These are phyloP conservation scores for Carduelis carduelis DNA, from an alignment of 2,797 vertebrate species.

Conservation along the genomic window DNA sequence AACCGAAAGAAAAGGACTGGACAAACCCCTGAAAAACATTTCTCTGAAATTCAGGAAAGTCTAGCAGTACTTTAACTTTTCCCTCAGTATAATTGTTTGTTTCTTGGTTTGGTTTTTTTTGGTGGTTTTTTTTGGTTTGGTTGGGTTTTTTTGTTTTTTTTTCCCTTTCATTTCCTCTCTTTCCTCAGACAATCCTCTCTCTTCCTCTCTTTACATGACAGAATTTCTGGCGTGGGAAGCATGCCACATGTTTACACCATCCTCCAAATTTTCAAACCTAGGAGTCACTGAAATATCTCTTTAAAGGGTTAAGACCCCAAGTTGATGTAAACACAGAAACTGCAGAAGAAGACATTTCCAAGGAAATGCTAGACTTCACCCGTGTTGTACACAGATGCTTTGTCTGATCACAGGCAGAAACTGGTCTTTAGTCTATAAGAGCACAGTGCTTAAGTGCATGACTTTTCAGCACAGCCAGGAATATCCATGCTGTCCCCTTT, in stretches of 20 bases:
- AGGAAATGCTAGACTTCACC: background rate
- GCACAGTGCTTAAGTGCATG: background rate
- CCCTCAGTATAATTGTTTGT: background rate
- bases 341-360: background rate
- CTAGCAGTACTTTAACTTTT: background rate
- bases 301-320: background rate
- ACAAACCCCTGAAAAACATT: background rate
- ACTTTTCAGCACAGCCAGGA: background rate
- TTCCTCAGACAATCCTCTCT: background rate
- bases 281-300: background rate
- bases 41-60: background rate
- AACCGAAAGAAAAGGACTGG: background rate
- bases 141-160: no score
- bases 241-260: background rate
- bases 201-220: background rate
- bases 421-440: background rate
- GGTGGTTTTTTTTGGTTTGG: no score
- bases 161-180: background rate
- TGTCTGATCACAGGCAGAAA: background rate
- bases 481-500: rapidly evolving
- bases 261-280: background rate
- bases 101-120: no score
- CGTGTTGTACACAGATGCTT: background rate
- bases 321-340: background rate
- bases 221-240: background rate